These are phyloP conservation scores for Prosapia bicincta DNA, from an alignment of 2,888 invertebrate species.

Conservation along the genomic window DNA sequence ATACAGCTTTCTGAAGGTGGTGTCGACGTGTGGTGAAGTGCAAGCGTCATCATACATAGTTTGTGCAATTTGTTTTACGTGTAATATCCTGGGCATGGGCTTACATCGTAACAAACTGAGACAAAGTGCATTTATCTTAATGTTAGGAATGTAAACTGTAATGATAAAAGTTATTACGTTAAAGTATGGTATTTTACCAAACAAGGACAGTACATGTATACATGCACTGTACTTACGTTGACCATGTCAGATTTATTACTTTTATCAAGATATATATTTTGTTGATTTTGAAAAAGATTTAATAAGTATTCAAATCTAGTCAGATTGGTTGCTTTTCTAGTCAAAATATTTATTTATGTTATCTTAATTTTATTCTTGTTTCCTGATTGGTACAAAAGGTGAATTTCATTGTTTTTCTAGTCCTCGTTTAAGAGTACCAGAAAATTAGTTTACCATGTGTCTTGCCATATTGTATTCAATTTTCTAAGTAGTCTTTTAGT, in stretches of 20 bases:
- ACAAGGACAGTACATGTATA: slow-evolving; percentile 4
- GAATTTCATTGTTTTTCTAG: background rate
- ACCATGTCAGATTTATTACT: slow-evolving; percentile 20
- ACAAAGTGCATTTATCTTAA: slow-evolving; percentile 10
- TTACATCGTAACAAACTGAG: slow-evolving; percentile 14
- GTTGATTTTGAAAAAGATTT: background rate
- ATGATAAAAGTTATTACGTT: slow-evolving; percentile 35
- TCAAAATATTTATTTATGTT: slow-evolving; percentile 21
- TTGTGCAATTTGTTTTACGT: slow-evolving; percentile 1
- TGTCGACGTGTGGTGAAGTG: slow-evolving; percentile 7
- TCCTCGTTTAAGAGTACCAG: slow-evolving; percentile 10
- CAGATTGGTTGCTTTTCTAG: slow-evolving; percentile 12
- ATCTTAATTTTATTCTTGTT: slow-evolving; percentile 4
- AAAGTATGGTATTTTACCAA: slow-evolving; percentile 39
- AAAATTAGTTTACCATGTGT: background rate
- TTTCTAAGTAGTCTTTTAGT: background rate
- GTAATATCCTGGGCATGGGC: slow-evolving; percentile 21
- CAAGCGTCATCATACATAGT: background rate
- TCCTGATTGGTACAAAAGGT: background rate
- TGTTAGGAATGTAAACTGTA: slow-evolving; percentile 36
- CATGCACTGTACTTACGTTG: background rate
- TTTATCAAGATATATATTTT: slow-evolving; percentile 4
- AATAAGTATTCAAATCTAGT: slow-evolving; percentile 15
- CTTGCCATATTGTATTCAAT: background rate
- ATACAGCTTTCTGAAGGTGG: slow-evolving; percentile 36